Base-by-base conservation (phyloP, 1,140 invertebrate genomes). In the Uloborus diversus region DNA sequence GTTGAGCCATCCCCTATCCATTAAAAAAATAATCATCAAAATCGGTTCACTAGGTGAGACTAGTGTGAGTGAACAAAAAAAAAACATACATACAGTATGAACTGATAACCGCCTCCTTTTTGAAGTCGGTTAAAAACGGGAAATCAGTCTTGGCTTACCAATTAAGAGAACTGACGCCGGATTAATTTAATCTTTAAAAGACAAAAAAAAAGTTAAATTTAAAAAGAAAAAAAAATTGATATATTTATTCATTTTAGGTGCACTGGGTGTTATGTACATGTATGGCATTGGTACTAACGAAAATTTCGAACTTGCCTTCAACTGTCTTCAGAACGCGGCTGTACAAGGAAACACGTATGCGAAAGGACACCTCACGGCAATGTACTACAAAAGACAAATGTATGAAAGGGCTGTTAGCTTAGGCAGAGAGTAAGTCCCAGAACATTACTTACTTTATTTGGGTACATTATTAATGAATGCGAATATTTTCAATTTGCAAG, bases 221-320 rank as follows among this genome's bases (percentile, higher is more conserved):
- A n/a, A n/a, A n/a, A n/a, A n/a, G n/a, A n/a, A n/a, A n/a, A n/a
- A n/a, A n/a, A n/a, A n/a, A n/a, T n/a, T n/a, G n/a, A n/a, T n/a
- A n/a, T 9, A 28, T 61, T 27, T 1, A 37, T 30, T 59, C 4
- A 3, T 61, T 75, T 37, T 30, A 78, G 73, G 73, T 1, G 73
- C 73, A 3, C 20, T 78, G 5, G 73, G 73, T 33, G 47, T 78
- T 0, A 65, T 78, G 73, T 66, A 56, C 23, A 32, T 78, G 5
- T 30, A 56, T 4, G 73, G 73, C 20, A 30, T 78, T 4, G 73
- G 73, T 56, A 78, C 47, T 1, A 17, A 78, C 1, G 20, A 65
- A 9, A 57, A 65, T 4, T n/a, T 56, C 1, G 14, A 53, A 20
- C 51, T 64, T 27, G 73, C 73, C 7, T 78, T 65, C 27, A 13